These are phyloP conservation scores for Drosophila sulfurigaster DNA, from an alignment of 1,140 invertebrate genomes.

Conservation along the genomic window DNA sequence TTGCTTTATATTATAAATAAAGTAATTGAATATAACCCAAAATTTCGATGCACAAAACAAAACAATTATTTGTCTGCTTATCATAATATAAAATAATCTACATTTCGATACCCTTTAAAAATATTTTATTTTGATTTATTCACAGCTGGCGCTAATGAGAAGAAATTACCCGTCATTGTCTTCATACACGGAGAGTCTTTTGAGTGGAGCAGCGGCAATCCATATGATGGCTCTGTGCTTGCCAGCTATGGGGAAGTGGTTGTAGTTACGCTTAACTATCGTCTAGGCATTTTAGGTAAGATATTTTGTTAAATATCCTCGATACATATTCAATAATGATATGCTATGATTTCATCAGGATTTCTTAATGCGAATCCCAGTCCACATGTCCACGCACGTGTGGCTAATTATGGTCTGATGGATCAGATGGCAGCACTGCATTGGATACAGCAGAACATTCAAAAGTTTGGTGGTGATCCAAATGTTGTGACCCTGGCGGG, in stretches of 20 bases:
- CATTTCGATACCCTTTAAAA: not conserved
- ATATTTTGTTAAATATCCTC: slow-evolving; percentile 34
- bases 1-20: no score
- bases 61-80: no score
- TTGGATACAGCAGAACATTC: slow-evolving; percentile 97
- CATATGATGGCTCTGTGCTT: slow-evolving; percentile 96
- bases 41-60: no score
- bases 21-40: no score
- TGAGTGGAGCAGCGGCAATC: slow-evolving; percentile 97
- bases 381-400: slow-evolving; percentile 91
- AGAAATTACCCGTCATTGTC: slow-evolving; percentile 93
- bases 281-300: slow-evolving; percentile 94
- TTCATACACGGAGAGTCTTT: slow-evolving; percentile 98
- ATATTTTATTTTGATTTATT: slow-evolving; percentile 42
- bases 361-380: slow-evolving; percentile 94
- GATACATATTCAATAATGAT: not conserved
- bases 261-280: slow-evolving; percentile 98
- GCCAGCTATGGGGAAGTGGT: slow-evolving; percentile 96
- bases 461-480: slow-evolving; percentile 95
- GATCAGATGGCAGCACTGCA: slow-evolving; percentile 96
- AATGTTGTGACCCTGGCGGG: slow-evolving; percentile 95
- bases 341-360: slow-evolving; percentile 85
- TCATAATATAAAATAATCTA: no score
- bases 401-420: slow-evolving; percentile 97
- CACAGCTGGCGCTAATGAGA: slow-evolving; percentile 86